These are phyloP conservation scores for Drosophila ficusphila DNA, from an alignment of 1,140 invertebrate species.

Conservation along the genomic window DNA sequence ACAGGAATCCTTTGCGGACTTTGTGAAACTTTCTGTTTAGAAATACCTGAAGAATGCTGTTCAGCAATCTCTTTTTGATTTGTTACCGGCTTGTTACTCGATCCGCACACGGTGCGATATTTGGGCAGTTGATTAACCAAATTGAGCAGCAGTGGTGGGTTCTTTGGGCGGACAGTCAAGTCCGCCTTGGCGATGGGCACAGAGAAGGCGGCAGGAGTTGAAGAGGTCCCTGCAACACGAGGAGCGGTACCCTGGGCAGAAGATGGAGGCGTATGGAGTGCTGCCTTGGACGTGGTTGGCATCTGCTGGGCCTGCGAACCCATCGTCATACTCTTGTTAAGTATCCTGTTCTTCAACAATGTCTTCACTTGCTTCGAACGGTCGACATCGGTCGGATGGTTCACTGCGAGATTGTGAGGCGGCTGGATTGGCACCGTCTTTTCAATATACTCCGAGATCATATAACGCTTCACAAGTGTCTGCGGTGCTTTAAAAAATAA, in stretches of 20 bases:
- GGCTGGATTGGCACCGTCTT: constrained; percentile 15
- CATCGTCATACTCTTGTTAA: constrained; percentile 36
- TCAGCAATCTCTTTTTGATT: not conserved
- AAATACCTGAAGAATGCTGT: not conserved
- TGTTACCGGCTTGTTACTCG: not conserved
- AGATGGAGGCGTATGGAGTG: not conserved
- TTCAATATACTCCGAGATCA: constrained; percentile 25
- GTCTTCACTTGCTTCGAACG: constrained; percentile 60
- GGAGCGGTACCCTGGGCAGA: not conserved
- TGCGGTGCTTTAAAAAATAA: constrained; percentile 7
- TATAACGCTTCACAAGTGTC: constrained; percentile 3
- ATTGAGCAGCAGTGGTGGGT: constrained; percentile 52
- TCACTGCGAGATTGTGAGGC: not conserved
- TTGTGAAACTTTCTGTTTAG: not conserved
- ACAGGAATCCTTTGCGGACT: not conserved
- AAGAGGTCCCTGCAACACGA: not conserved
- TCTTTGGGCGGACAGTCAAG: constrained; percentile 29
- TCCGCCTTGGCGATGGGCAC: constrained; percentile 54
- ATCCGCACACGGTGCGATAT: constrained; percentile 33
- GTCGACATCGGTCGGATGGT: not conserved
- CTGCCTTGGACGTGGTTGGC: not conserved
- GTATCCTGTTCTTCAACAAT: constrained; percentile 58
- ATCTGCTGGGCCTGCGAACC: not conserved
- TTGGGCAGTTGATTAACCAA: constrained; percentile 62
- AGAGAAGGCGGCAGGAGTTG: constrained; percentile 1